Percentiles rank a stretch among this genome's conserved stretches.
Conservation (phyloP, 2,888 invertebrate species). For the Strigamia crassipes region DNA sequence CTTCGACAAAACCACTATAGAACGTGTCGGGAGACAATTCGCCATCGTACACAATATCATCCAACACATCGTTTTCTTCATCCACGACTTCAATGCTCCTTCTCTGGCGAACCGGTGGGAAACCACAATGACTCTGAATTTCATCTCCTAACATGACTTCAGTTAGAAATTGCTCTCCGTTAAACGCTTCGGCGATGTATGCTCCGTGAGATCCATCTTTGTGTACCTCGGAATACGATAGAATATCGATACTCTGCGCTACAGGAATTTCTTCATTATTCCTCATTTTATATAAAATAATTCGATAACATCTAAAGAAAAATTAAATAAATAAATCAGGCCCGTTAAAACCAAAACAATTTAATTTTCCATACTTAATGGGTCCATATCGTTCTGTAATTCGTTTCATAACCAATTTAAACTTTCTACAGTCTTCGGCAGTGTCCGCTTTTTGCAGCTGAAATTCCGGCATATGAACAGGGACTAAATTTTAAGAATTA, state of each 20-base stretch:
- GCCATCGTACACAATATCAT: constrained; percentile 66
- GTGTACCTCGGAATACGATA: constrained; percentile 76
- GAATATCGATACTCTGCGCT: constrained; percentile 66
- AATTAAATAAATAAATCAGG: not conserved
- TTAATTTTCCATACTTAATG: constrained; percentile 71
- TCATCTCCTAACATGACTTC: constrained; percentile 49
- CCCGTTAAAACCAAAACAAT: not conserved
- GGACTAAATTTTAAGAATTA: constrained; percentile 58
- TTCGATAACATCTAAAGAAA: constrained; percentile 52
- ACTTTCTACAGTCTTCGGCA: constrained; percentile 68
- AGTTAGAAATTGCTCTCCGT: constrained; percentile 58
- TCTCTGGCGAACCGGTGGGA: not conserved
- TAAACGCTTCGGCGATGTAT: constrained; percentile 83
- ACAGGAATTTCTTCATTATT: constrained; percentile 51
- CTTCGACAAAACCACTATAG: constrained; percentile 83
- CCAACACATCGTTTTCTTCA: not conserved
- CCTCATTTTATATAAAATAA: constrained; percentile 53
- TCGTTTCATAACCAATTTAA: constrained; percentile 69
- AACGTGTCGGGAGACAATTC: constrained; percentile 75
- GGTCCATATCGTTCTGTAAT: constrained; percentile 84
- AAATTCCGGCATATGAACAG: constrained; percentile 51
- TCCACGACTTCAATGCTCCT: not conserved
- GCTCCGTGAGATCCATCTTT: constrained; percentile 71
- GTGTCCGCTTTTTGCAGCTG: constrained; percentile 66
- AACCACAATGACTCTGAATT: constrained; percentile 47